These are phyloP conservation scores for Paradisaea rubra DNA, from an alignment of 2,113 vertebrate species.

Conservation along the genomic window DNA sequence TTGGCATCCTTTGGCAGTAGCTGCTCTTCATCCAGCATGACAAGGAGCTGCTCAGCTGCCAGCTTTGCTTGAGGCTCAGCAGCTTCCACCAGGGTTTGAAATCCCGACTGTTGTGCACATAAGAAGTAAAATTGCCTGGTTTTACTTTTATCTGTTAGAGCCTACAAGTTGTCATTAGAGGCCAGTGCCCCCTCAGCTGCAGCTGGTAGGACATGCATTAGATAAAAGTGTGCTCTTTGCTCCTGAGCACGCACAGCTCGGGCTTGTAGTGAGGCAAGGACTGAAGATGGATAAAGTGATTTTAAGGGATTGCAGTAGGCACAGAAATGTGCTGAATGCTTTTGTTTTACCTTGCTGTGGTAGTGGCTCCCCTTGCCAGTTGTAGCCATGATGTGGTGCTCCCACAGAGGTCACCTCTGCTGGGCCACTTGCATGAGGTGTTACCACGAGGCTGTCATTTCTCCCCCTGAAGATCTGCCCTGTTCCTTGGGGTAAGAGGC, in stretches of 20 bases:
- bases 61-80: not conserved
- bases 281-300: not conserved
- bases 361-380: not conserved
- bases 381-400: accelerated
- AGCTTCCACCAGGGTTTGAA: not conserved
- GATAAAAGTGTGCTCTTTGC: not conserved
- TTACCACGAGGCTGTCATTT: accelerated
- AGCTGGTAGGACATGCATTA: accelerated
- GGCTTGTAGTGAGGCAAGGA: not conserved
- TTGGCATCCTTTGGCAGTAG: not conserved
- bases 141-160: not conserved
- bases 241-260: accelerated
- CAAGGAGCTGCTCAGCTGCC: not conserved
- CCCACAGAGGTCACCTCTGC: not conserved
- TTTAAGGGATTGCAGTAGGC: not conserved
- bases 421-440: accelerated
- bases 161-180: not conserved
- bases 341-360: not conserved
- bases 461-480: not conserved
- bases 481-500: not conserved
- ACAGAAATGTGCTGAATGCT: not conserved
- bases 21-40: not conserved
- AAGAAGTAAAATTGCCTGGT: not conserved
- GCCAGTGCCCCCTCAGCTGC: not conserved
- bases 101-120: accelerated